Base-by-base conservation (phyloP, 2,888 invertebrate species). In the Leptura quadrifasciata region DNA sequence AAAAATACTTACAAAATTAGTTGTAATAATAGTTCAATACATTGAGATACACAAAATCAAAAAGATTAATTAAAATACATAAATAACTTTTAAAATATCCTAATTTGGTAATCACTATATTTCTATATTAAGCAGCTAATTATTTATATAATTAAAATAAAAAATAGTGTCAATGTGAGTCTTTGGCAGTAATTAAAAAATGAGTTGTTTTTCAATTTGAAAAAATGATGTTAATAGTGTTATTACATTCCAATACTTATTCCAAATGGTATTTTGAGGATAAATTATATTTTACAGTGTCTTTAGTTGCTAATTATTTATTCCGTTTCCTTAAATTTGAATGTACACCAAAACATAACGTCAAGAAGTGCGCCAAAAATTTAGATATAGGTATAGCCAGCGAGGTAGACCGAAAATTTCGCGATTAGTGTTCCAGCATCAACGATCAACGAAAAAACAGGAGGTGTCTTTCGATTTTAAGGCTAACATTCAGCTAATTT, bases 371-470 rank as follows among this genome's bases (percentile, higher is more conserved):
- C 57, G 57, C 57, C 18, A 12, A 47, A 47, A 47, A n/a, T 4
- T 47, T 47, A 47, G n/a, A 17, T 18, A 55, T 55, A 55, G 15
- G 20, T 57, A 57, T 3, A 18, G 21, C 9, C 18, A 57, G 6
- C 21, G 57, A 21, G 57, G 57, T 57, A 57, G 57, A 57, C 57
- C 57, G 57, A 57, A 57, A 57, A 21, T 57, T 0, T 57, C 57
- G 57, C 57, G 57, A 57, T 57, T 57, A 57, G 20, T 12, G 18
- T 21, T 57, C 21, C 57, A 21, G 54, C 18, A 1, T 17, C 54
- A 54, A 54, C 18, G 15, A 17, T 54, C 54, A 18, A 54, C 54
- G n/a, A 54, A 54, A 54, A 18, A 9, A 52, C 52, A 18, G 8
- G 54, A 54, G 54, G 54, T 4, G 39, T 39, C 39, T 6, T 54